phyloP scores from a whole-genome alignment of 2,113 vertebrate genomes.

The Callocephalon fimbriatum region DNA sequence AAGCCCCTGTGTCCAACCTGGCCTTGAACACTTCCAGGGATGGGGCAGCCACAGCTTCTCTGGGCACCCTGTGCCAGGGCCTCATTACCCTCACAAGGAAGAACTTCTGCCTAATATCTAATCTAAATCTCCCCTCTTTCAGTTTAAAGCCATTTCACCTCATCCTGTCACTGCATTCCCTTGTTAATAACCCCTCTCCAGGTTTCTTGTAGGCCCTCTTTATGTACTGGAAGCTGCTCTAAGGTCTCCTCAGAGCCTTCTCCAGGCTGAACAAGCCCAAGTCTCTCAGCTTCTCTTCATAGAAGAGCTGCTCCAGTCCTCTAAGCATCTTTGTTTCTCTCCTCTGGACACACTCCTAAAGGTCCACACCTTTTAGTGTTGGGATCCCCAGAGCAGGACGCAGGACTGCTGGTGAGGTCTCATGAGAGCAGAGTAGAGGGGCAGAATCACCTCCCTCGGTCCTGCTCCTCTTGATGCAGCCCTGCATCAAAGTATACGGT shows the following conservation, averaged over 20 bases:
- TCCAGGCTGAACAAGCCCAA: neutral
- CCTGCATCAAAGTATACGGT: neutral
- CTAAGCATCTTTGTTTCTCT: neutral
- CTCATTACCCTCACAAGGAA: neutral
- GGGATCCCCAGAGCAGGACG: neutral
- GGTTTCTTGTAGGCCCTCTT: neutral
- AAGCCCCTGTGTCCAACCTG: neutral
- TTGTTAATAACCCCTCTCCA: neutral
- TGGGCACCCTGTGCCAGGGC: neutral
- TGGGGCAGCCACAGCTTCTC: neutral
- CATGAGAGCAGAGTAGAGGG: neutral
- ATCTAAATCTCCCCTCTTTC: neutral
- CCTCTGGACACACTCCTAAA: neutral
- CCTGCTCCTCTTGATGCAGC: neutral
- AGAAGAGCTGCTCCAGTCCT: neutral
- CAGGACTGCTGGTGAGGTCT: neutral
- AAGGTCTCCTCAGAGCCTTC: neutral
- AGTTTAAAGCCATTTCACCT: neutral
- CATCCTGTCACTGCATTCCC: neutral
- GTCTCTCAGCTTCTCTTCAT: neutral
- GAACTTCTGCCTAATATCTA: neutral
- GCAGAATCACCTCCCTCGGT: neutral
- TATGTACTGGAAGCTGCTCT: neutral
- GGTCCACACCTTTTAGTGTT: neutral
- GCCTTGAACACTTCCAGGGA: neutral